Evolutionary conservation across 2,888 invertebrate genomes (phyloP).

Genomic region (Ommatoiulus sabulosus): DNA sequence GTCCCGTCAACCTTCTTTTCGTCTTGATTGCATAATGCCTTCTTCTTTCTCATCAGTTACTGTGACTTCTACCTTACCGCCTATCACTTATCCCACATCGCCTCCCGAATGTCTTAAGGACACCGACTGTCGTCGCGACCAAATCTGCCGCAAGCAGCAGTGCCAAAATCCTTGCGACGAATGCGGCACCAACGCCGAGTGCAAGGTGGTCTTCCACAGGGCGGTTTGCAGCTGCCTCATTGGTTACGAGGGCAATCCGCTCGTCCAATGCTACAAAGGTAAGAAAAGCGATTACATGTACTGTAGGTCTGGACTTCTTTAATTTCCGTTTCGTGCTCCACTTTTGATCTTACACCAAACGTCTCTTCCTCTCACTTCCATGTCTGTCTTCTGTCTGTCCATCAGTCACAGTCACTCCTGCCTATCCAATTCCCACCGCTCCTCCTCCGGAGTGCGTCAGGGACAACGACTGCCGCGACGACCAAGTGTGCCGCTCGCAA

Average conservation of each 20-base stretch:
- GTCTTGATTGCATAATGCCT: neutral
- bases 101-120: conserved; percentile 57
- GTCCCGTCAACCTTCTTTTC: no score
- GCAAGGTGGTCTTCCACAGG: conserved; percentile 84
- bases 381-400: neutral
- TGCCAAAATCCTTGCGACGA: conserved; percentile 85
- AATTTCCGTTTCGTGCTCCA: neutral
- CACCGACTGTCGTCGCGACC: conserved; percentile 58
- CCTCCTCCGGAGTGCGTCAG: conserved; percentile 55
- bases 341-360: no score
- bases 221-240: conserved; percentile 89
- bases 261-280: conserved; percentile 58
- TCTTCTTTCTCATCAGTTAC: conserved; percentile 49
- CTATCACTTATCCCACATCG: conserved; percentile 15
- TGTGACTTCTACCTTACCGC: conserved; percentile 48
- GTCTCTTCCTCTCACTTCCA: neutral
- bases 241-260: conserved; percentile 74
- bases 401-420: conserved; percentile 51
- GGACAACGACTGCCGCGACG: conserved; percentile 58
- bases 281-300: neutral
- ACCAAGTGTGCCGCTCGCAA: conserved; percentile 76
- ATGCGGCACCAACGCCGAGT: conserved; percentile 87
- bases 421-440: neutral
- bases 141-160: conserved; percentile 79
- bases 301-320: neutral